Base-by-base conservation (phyloP, 2,888 invertebrate species). In the Apodemia zela region DNA sequence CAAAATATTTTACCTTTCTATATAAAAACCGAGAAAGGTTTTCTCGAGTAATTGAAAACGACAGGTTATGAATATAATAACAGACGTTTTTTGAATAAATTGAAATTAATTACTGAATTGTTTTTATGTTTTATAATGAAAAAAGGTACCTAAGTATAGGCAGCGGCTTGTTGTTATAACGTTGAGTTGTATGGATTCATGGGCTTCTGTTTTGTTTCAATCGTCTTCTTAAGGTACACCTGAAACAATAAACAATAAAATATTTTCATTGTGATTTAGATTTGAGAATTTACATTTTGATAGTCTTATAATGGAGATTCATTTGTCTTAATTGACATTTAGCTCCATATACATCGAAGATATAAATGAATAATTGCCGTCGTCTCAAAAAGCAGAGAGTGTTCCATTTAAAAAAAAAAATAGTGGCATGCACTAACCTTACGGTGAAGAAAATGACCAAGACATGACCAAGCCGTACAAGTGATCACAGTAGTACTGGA, bases 91-190 rank as follows among this genome's bases (percentile, higher is more conserved):
- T 21, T 18, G 11, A 21, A 17, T 18, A 51, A 51, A 21, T 51
- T 10, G 35, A 62, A 51, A 65, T 65, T 54, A 29, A 35, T 59
- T 59, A 45, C 35, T 51, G 10, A 51, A 49, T 17, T 3, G 10
- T 21, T 51, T 51, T 21, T 21, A 51, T 21, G 0, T 11, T 11
- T 59, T 33, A 11, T 49, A 25, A 35, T 6, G n/a, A 38, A 63
- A 33, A 61, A 62, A 74, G 81, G 79, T 78, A 91, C 91, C 88
- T 86, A 85, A 89, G 76, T 78, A 71, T 73, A 81, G 81, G 82
- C 78, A 77, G 79, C 75, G 79, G 80, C 79, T 83, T 78, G 82
- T 81, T 87, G 90, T 89, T 89, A 89, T 89, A 87, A 89, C 68
- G 74, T 68, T 76, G 70, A 72, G 66, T 72, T 81, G 72, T 68